Evolutionary conservation across 2,113 vertebrate genomes (phyloP).

Genomic region (Alces alces): DNA sequence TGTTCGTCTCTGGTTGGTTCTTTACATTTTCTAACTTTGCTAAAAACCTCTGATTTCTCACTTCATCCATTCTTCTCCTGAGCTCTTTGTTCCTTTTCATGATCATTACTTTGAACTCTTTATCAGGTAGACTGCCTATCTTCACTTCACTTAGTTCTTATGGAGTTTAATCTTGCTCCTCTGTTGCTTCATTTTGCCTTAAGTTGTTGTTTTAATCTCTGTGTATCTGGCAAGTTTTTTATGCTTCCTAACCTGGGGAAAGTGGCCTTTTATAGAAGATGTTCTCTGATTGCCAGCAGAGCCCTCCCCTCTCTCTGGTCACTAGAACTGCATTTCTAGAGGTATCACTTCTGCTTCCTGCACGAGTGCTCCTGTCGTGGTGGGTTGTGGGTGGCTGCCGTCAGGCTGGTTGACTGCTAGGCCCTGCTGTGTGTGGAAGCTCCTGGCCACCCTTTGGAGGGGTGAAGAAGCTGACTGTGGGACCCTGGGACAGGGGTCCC

Average conservation of each 20-base stretch:
- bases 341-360: neutral
- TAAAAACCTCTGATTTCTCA: neutral
- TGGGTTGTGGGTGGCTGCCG: neutral
- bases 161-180: neutral
- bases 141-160: neutral
- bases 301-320: neutral
- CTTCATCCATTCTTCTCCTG: neutral
- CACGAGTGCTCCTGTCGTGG: neutral
- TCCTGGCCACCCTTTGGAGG: neutral
- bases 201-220: neutral
- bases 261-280: neutral
- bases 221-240: neutral
- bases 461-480: neutral
- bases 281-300: neutral
- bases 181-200: neutral
- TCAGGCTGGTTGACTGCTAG: neutral
- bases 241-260: neutral
- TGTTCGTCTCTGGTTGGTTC: neutral
- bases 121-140: neutral
- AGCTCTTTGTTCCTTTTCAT: neutral
- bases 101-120: neutral
- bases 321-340: neutral
- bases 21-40: neutral
- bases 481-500: too few relatives aligned
- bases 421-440: neutral